Evolutionary conservation across 2,113 vertebrate genomes (phyloP).

Genomic region (Prochilodus magdalenae): DNA sequence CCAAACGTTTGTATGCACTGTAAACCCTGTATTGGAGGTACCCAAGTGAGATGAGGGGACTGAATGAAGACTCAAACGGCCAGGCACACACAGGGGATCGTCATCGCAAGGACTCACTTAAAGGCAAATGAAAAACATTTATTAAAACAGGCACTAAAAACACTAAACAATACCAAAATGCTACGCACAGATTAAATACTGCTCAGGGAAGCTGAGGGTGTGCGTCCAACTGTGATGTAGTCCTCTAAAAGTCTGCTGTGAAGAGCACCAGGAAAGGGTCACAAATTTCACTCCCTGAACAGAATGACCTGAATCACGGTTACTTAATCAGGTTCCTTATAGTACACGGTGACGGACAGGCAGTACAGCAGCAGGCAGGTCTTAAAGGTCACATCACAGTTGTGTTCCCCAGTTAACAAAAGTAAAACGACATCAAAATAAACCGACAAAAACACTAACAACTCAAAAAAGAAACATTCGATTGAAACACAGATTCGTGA

Average conservation of each 20-base stretch:
- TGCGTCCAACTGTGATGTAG: constrained; percentile 38
- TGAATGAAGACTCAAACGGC: constrained; percentile 11
- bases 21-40: no score
- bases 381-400: constrained; percentile 31
- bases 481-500: not conserved
- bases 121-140: constrained; percentile 31
- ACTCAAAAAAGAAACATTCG: not conserved
- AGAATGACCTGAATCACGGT: constrained; percentile 38
- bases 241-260: constrained; percentile 22
- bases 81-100: not conserved
- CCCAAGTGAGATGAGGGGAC: constrained; percentile 18
- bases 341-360: constrained; percentile 6
- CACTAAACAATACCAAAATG: constrained; percentile 27
- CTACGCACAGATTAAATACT: constrained; percentile 11
- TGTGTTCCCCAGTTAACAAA: constrained; percentile 3
- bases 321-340: not conserved
- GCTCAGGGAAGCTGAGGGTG: not conserved
- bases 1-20: not conserved
- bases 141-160: constrained; percentile 48
- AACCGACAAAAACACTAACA: not conserved
- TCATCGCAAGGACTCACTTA: not conserved
- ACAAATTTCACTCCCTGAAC: constrained; percentile 41
- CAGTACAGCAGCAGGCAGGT: constrained; percentile 16
- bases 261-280: constrained; percentile 45
- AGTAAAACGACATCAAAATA: constrained; percentile 19